A percentile compares a stretch with the other conserved stretches of the same genome.
phyloP scores from a whole-genome alignment of 1,140 invertebrate genomes.

The Spodoptera litura region DNA sequence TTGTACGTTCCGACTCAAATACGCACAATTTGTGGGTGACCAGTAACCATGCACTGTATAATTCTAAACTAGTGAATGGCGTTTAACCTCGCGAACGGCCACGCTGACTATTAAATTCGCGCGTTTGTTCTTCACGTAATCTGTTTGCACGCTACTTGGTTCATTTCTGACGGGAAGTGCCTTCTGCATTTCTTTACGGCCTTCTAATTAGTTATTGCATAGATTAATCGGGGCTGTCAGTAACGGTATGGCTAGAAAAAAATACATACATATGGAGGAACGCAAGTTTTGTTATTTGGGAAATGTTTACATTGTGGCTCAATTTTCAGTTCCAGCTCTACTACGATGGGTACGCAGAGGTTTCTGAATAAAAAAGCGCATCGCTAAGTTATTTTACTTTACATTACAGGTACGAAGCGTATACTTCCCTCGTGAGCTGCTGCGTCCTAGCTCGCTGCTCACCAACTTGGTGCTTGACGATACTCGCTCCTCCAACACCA shows the following conservation, averaged over 20 bases:
- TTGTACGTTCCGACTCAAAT: slow-evolving; percentile 34
- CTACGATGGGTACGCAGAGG: too few relatives aligned
- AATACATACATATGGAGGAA: too few relatives aligned
- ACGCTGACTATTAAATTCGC: slow-evolving; percentile 1
- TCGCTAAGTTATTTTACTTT: neutral
- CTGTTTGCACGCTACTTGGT: neutral
- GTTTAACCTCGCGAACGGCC: slow-evolving; percentile 29
- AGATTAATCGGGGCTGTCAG: neutral
- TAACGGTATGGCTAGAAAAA: neutral
- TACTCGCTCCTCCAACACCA: slow-evolving; percentile 80
- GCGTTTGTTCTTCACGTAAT: slow-evolving; percentile 27
- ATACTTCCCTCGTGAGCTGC: slow-evolving; percentile 88
- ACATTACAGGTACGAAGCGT: slow-evolving; percentile 86
- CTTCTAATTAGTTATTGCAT: slow-evolving; percentile 21
- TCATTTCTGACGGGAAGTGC: slow-evolving; percentile 10
- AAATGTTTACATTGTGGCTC: too few relatives aligned
- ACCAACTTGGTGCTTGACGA: slow-evolving; percentile 93
- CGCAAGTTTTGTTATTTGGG: too few relatives aligned
- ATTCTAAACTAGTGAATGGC: slow-evolving; percentile 43
- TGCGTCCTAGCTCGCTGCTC: slow-evolving; percentile 90
- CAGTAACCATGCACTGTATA: slow-evolving; percentile 27
- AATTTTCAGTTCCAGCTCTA: too few relatives aligned
- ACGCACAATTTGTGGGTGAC: slow-evolving; percentile 32
- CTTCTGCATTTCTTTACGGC: slow-evolving; percentile 17
- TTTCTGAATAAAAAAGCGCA: too few relatives aligned